Evolutionary conservation across 30 jellyfish, hydroid and myxozoan genomes (phyloP).

Genomic region (Aurelia sp.): DNA sequence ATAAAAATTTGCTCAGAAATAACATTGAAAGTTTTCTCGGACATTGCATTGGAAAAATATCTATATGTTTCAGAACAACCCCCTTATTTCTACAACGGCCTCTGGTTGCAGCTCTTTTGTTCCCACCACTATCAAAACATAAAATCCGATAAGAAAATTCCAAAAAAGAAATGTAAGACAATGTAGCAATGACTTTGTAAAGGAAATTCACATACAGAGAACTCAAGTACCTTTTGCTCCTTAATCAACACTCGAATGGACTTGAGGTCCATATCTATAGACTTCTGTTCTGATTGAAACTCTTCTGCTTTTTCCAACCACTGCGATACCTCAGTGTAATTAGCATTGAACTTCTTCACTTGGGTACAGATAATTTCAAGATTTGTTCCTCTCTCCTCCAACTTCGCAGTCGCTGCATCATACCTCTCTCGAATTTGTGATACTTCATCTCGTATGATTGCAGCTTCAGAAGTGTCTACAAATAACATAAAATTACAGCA

Average conservation of each 20-base stretch:
- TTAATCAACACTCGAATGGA: conserved; percentile 55
- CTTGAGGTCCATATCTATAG: conserved; percentile 52
- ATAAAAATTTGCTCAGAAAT: too few relatives aligned
- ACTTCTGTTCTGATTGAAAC: conserved; percentile 62
- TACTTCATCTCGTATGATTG: conserved; percentile 70
- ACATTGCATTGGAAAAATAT: too few relatives aligned
- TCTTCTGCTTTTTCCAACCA: conserved; percentile 95
- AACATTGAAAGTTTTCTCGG: too few relatives aligned
- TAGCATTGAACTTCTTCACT: conserved; percentile 80
- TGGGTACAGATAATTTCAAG: conserved; percentile 79
- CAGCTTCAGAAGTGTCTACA: conserved; percentile 36
- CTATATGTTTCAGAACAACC: too few relatives aligned
- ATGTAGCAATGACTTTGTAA: too few relatives aligned
- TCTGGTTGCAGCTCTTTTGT: too few relatives aligned
- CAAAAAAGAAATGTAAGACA: too few relatives aligned
- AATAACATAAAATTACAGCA: neutral
- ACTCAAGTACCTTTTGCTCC: conserved; percentile 73
- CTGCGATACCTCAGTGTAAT: conserved; percentile 70
- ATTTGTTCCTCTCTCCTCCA: conserved; percentile 90
- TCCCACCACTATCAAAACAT: too few relatives aligned
- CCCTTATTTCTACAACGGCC: too few relatives aligned
- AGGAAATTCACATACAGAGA: neutral
- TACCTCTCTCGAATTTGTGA: conserved; percentile 66
- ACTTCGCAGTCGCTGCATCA: conserved; percentile 47
- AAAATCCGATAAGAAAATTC: too few relatives aligned